Base-by-base conservation (phyloP, 2,888 invertebrate genomes). In the Drosophila ustulata region DNA sequence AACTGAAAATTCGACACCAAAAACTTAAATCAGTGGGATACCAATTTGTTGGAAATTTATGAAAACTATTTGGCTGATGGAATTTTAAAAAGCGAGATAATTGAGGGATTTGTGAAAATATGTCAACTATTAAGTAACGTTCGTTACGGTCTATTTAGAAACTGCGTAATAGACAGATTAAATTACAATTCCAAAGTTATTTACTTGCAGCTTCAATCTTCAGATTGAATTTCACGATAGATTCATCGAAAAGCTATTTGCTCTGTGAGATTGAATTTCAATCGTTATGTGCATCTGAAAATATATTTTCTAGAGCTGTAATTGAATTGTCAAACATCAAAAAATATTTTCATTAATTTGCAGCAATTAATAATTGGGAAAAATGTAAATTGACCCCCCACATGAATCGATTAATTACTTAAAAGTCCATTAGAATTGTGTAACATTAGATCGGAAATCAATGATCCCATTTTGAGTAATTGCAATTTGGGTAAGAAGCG, bases 381-480 rank as follows among this genome's bases (percentile, higher is more conserved):
- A 32, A 23, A 34, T 37, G 25, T 51, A 25, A 52, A 39, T 18
- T 3, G 23, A 18, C 13, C 39, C 6, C 13, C 39, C 4, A 26
- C 25, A 28, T 23, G 53, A 58, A 72, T 71, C 47, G 43, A 61
- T 57, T 53, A 55, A 71, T 58, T 65, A 52, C 32, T 23, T 18
- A 13, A 2, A 37, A 52, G 58, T 70, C 58, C 51, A 58, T 59
- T 28, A 46, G 37, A 58, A 55, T 64, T 59, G 52, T 46, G 32
- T 43, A 55, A 61, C 45, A 56, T 56, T n/a, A 18, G 26, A 53
- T 61, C 47, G 28, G 11, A 28, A 59, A 65, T 62, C 43, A 45
- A 64, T 71, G 62, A 30, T 47, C 64, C 56, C 63, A 66, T 76
- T 76, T 72, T 25, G 6, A 66, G 68, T 76, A 76, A 76, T 76